Evolutionary conservation across 2,888 invertebrate genomes (phyloP), one percentile per base, ranked within the genome.

Genomic region (Orthosia incerta): DNA sequence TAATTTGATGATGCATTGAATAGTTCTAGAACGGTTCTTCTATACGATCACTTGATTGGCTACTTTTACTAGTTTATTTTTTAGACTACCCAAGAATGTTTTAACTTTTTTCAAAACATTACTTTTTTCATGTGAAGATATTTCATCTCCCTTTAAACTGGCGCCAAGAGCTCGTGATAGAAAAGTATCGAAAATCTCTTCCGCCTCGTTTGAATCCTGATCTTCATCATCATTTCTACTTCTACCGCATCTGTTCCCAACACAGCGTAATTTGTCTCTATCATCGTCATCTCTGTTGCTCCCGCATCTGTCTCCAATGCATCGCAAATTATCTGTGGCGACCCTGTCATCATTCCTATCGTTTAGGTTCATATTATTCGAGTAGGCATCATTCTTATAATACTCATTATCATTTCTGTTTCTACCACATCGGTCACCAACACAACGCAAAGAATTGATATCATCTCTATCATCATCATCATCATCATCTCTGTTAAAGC

Each of bases 221-320:
- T 51, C 46, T 56, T 23, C 51, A 62, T 45, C 23, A 62, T 48
- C 48, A 57, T 26, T 16, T 65, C 61, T 53, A 45, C 23, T 55
- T 48, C 53, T 64, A 16, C n/a, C 53, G 31, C 78, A 79, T 63
- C 46, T 51, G 48, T 76, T 45, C 13, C 70, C 76, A 39, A 26
- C 18, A 50, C 76, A 76, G 16, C 53, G 64, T 26, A 76, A 26
- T 39, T 71, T 39, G 1, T 53, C 53, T n/a, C 31, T 51, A 1
- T 26, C n/a, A 23, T 51, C 26, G 59, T 23, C 61, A 56, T 61
- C 46, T 31, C 39, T 68, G 4, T 61, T 70, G 31, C 60, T 68
- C 4, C 46, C 15, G 15, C 83, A 82, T 20, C 61, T 55, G 12
- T 72, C 31, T 15, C 72, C 74, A 51, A 12, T 2, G 39, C 83